These are phyloP conservation scores for Smithornis capensis DNA, from an alignment of 2,113 vertebrate genomes.

Conservation along the genomic window DNA sequence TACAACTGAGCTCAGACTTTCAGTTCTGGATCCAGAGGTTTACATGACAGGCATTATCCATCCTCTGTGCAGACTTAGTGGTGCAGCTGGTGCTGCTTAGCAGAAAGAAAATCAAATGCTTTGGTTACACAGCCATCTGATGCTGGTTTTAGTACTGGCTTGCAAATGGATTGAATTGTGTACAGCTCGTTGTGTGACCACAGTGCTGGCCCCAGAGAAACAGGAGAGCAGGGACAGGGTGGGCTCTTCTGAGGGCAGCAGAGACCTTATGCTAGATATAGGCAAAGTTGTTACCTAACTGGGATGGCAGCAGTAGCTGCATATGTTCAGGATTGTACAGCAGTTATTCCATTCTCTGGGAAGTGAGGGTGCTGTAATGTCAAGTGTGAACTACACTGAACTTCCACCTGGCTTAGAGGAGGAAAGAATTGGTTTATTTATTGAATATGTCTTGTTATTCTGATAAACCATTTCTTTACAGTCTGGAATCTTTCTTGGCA, in stretches of 20 bases:
- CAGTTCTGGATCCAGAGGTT: background rate
- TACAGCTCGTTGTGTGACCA: background rate
- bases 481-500: background rate
- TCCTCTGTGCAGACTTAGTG: background rate
- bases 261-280: background rate
- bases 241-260: background rate
- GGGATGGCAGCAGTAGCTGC: background rate
- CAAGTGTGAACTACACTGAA: background rate
- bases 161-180: background rate
- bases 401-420: background rate
- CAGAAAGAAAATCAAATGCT: background rate
- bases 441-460: background rate
- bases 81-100: background rate
- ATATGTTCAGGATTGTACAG: rapidly evolving
- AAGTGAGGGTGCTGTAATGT: background rate
- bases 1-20: background rate
- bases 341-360: background rate
- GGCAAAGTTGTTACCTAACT: background rate
- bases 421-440: background rate
- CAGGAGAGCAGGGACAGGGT: background rate
- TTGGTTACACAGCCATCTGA: background rate
- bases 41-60: background rate
- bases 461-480: background rate
- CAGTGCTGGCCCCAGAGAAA: background rate
- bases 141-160: background rate